Evolutionary conservation across 1,140 invertebrate genomes (phyloP), one percentile per base, ranked within the genome.

Genomic region (Oryzaephilus surinamensis): DNA sequence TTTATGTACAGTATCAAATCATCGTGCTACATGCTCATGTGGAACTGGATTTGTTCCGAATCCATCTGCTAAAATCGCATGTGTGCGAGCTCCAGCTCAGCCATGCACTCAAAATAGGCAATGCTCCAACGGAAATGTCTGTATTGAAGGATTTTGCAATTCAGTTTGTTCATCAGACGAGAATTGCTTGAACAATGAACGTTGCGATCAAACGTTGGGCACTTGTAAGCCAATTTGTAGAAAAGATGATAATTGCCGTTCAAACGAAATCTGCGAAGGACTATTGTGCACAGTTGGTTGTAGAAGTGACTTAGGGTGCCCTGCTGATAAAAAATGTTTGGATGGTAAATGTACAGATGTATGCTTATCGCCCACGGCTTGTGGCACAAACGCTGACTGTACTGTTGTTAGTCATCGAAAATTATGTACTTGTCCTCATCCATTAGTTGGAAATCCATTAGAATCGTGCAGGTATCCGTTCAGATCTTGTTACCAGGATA

Each of bases 191-290:
- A 76, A 75, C 49, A 89, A 88, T 44, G 87, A 92, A 67, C 73
- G 81, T 6, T 90, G 85, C 49, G 74, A 77, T 28, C 53, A 61
- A 60, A 38, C 47, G 7, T 48, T 38, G 1, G 72, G 72, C 26
- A 65, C 77, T 13, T 86, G 84, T 46, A 81, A 77, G 48, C 73
- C 80, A 0, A 61, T 84, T 1, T 88, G 83, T 52, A 68, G 79
- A 32, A 68, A 72, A 32, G 83, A 87, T 52, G 76, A 79, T 41
- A 82, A 91, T 52, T 93, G 88, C 53, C 71, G 78, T 11, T 79
- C 74, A 48, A 84, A 82, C 14, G 86, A 91, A 66, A 76, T 92
- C 15, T 93, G 89, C 54, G 75, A 86, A 46, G 77, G 79, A 6
- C 61, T 85, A n/a, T 66, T 77, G 23, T 92, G 88, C 55, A 58